These are phyloP conservation scores for Paramormyrops hopkinsi DNA, from an alignment of 2,797 vertebrate genomes.

Conservation along the genomic window DNA sequence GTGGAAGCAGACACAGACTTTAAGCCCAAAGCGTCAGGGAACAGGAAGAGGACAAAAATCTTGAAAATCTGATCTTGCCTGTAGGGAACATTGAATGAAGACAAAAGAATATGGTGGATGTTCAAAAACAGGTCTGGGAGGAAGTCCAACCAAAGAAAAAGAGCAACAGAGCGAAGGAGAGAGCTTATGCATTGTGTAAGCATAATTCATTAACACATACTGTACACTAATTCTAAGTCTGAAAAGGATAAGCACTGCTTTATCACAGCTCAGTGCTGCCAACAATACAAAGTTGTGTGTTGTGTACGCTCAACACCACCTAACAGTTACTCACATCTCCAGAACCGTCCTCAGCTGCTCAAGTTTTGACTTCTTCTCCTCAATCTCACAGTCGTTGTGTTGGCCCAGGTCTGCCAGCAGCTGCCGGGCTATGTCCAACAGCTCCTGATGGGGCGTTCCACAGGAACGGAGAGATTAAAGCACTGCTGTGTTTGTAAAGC, in stretches of 20 bases:
- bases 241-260: not conserved
- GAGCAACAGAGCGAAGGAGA: not conserved
- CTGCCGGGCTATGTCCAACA: conserved; percentile 88
- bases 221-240: not conserved
- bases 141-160: not conserved
- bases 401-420: conserved; percentile 80
- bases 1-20: not conserved
- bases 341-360: conserved; percentile 93
- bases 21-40: not conserved
- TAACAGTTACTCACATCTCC: conserved; percentile 80
- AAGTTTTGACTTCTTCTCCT: conserved; percentile 90
- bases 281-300: not conserved
- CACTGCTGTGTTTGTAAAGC: not conserved
- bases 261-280: not conserved
- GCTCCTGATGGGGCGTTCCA: conserved; percentile 66
- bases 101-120: not conserved
- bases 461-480: not conserved
- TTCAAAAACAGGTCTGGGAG: not conserved
- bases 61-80: not conserved
- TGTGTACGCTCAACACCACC: not conserved
- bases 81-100: not conserved
- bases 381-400: conserved; percentile 81
- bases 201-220: not conserved
- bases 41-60: not conserved
- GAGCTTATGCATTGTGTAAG: not conserved